Evolutionary conservation across 2,888 invertebrate genomes (phyloP).

Genomic region (Rhaphigaster nebulosa): DNA sequence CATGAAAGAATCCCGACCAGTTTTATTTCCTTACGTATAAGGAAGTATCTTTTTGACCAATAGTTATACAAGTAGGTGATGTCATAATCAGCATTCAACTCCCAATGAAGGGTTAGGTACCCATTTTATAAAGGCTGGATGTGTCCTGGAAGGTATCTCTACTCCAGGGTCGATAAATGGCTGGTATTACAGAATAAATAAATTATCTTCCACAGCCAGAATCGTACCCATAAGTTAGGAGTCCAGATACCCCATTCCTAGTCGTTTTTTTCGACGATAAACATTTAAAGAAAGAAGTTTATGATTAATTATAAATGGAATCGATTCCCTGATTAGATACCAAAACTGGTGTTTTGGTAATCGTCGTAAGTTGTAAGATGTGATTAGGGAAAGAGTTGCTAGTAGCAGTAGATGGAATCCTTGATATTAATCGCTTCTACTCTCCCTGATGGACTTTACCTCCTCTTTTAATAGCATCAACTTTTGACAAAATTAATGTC

Average conservation of each 20-base stretch:
- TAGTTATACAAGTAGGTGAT: too few species aligned
- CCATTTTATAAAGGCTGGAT: too few species aligned
- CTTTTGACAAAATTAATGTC: conserved; percentile 17
- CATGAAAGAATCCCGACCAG: too few species aligned
- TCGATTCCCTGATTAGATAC: neutral
- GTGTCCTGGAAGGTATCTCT: too few species aligned
- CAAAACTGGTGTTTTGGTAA: neutral
- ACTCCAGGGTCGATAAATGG: too few species aligned
- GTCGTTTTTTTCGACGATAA: neutral
- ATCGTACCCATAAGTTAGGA: too few species aligned
- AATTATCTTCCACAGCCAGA: too few species aligned
- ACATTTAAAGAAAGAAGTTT: neutral
- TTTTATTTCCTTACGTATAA: too few species aligned
- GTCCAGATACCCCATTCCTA: neutral
- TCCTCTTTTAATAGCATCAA: conserved; percentile 22
- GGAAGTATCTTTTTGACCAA: too few species aligned
- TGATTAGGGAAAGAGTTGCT: conserved; percentile 4
- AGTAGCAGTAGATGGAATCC: neutral
- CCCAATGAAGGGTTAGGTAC: too few species aligned
- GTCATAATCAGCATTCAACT: too few species aligned
- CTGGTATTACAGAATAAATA: too few species aligned
- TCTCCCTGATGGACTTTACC: conserved; percentile 13
- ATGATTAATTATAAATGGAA: neutral
- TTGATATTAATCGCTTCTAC: conserved; percentile 25
- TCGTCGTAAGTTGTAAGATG: neutral